These are phyloP conservation scores for Antrozous pallidus DNA, from an alignment of 2,797 vertebrate genomes.

Conservation along the genomic window DNA sequence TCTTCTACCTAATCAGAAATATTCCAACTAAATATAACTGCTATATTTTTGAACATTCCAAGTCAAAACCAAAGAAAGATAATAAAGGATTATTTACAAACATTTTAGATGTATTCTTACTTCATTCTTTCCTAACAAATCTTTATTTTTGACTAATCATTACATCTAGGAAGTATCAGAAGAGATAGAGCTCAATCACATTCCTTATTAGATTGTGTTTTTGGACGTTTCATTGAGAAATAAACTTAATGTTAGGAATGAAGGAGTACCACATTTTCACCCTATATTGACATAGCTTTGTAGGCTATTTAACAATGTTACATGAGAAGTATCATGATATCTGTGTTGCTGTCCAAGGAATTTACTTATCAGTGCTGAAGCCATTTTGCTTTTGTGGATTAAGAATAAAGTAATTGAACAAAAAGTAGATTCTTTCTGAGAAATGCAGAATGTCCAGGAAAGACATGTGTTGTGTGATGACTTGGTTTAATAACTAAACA, in stretches of 20 bases:
- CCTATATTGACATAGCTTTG: not conserved
- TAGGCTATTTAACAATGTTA: not conserved
- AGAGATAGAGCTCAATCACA: not conserved
- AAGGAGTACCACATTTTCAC: slow-evolving; percentile 14
- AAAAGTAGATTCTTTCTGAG: slow-evolving; percentile 45
- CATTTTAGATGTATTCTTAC: slow-evolving; percentile 16
- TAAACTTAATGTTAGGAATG: not conserved
- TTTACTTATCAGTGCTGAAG: slow-evolving; percentile 29
- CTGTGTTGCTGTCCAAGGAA: not conserved
- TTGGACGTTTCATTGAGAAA: slow-evolving; percentile 28
- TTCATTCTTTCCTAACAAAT: not conserved
- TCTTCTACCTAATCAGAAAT: slow-evolving; percentile 63
- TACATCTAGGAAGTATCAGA: slow-evolving; percentile 7
- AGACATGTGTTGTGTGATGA: slow-evolving; percentile 13
- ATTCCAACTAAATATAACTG: slow-evolving; percentile 49
- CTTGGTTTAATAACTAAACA: slow-evolving; percentile 10
- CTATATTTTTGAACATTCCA: not conserved
- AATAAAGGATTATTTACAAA: slow-evolving; percentile 17
- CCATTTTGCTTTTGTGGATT: slow-evolving; percentile 23
- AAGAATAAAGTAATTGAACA: slow-evolving; percentile 47
- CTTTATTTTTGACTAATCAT: slow-evolving; percentile 38
- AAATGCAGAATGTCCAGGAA: not conserved
- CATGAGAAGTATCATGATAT: not conserved
- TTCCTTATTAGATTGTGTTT: not conserved
- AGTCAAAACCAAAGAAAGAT: slow-evolving; percentile 27